Evolutionary conservation across 2,113 vertebrate genomes (phyloP).

Genomic region (Acrocephalus arundinaceus): DNA sequence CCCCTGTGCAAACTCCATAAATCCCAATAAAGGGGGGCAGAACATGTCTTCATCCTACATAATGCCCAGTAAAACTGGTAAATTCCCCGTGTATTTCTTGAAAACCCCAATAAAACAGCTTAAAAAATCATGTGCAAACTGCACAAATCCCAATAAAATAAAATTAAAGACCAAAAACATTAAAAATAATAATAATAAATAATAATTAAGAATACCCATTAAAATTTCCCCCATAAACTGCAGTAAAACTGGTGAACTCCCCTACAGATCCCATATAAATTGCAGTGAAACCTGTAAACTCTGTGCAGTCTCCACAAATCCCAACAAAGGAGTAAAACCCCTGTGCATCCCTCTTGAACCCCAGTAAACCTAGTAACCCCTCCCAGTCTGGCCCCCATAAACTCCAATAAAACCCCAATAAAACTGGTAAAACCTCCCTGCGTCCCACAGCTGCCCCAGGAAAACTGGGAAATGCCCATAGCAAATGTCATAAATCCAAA

Average conservation of each 20-base stretch:
- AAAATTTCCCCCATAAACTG: neutral
- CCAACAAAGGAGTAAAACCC: neutral
- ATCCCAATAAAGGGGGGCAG: neutral
- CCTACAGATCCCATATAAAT: neutral
- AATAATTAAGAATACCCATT: neutral
- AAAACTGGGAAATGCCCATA: neutral
- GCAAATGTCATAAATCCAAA: neutral
- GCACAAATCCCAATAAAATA: neutral
- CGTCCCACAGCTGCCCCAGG: neutral
- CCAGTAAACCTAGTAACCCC: neutral
- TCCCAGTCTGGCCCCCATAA: neutral
- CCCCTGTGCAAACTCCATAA: neutral
- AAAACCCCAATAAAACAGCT: neutral
- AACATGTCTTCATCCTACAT: fast-evolving
- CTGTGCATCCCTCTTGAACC: neutral
- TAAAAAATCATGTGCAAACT: neutral
- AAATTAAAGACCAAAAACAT: neutral
- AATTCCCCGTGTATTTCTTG: fast-evolving
- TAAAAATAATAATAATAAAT: neutral
- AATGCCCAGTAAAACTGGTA: neutral
- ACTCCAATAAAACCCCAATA: neutral
- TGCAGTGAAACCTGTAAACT: neutral
- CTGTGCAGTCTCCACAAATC: neutral
- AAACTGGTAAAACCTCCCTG: neutral
- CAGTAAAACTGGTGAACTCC: neutral